phyloP scores from a whole-genome alignment of 53 echinoderm and acorn worm genomes.

The Holothuria leucospilota region DNA sequence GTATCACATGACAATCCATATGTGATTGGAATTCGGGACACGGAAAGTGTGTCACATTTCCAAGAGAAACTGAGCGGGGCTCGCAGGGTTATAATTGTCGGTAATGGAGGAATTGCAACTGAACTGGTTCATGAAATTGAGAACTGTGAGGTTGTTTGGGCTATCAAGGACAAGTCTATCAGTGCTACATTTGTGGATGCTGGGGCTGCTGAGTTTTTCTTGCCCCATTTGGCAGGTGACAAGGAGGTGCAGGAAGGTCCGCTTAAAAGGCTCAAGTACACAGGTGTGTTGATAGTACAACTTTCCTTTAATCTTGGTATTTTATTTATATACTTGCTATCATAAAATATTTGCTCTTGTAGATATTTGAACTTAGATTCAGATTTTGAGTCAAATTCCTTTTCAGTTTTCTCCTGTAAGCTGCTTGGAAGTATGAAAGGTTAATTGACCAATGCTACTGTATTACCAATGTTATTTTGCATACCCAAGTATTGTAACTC shows the following conservation, averaged over 20 bases:
- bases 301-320: background rate
- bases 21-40: conserved; percentile 93
- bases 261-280: conserved; percentile 87
- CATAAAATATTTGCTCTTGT: background rate
- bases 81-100: conserved; percentile 76
- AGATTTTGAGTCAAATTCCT: no score
- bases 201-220: conserved; percentile 88
- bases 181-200: conserved; percentile 89
- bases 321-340: background rate
- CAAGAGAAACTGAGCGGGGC: conserved; percentile 83
- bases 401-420: no score
- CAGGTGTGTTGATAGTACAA: conserved; percentile 49
- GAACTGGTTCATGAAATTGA: conserved; percentile 94
- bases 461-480: no score
- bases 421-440: no score
- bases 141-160: conserved; percentile 89
- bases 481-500: no score
- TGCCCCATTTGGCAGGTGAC: conserved; percentile 71
- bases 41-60: conserved; percentile 86
- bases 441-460: no score
- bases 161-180: conserved; percentile 84
- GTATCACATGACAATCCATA: conserved; percentile 78
- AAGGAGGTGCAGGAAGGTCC: conserved; percentile 69
- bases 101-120: conserved; percentile 96
- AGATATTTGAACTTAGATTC: background rate